A percentile compares a stretch with the other conserved stretches of the same genome.
These are phyloP conservation scores for Parotocinclus haroldoi DNA, from an alignment of 2,797 vertebrate species.

Conservation along the genomic window DNA sequence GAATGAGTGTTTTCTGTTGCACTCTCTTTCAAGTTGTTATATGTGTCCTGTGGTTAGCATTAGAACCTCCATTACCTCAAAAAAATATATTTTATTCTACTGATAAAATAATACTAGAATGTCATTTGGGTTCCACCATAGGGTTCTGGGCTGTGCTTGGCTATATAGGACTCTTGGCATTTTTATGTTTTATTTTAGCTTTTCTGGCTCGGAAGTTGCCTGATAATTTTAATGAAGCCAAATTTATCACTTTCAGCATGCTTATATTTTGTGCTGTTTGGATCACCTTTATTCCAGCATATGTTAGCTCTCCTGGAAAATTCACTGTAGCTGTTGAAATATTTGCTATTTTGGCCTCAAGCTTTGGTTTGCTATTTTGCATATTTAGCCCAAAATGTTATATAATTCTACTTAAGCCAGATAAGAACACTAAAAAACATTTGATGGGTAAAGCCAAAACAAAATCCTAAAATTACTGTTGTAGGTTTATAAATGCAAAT, in stretches of 20 bases:
- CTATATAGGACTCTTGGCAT: constrained; percentile 65
- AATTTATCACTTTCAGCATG: constrained; percentile 74
- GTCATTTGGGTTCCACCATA: constrained; percentile 64
- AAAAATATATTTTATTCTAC: constrained; percentile 56
- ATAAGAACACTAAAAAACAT: constrained; percentile 65
- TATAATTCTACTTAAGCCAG: constrained; percentile 62
- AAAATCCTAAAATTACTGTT: constrained; percentile 25
- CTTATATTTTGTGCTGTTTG: constrained; percentile 72
- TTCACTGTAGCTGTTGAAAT: constrained; percentile 73
- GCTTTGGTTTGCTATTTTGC: constrained; percentile 66
- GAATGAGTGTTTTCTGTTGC: constrained; percentile 61
- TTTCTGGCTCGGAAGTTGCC: constrained; percentile 69
- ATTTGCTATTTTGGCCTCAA: constrained; percentile 73
- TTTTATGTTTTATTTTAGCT: constrained; percentile 63
- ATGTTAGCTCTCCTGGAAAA: constrained; percentile 74
- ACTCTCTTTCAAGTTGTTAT: constrained; percentile 65
- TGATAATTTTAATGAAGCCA: constrained; percentile 74
- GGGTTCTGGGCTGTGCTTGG: constrained; percentile 69
- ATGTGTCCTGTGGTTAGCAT: constrained; percentile 63
- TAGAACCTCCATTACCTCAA: constrained; percentile 62
- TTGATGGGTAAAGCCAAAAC: constrained; percentile 61
- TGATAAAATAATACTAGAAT: constrained; percentile 68
- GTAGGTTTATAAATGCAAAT: not conserved
- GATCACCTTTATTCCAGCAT: constrained; percentile 70
- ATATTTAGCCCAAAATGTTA: constrained; percentile 72